Conservation (phyloP, 2,888 invertebrate genomes). For the Archips crataeganus region DNA sequence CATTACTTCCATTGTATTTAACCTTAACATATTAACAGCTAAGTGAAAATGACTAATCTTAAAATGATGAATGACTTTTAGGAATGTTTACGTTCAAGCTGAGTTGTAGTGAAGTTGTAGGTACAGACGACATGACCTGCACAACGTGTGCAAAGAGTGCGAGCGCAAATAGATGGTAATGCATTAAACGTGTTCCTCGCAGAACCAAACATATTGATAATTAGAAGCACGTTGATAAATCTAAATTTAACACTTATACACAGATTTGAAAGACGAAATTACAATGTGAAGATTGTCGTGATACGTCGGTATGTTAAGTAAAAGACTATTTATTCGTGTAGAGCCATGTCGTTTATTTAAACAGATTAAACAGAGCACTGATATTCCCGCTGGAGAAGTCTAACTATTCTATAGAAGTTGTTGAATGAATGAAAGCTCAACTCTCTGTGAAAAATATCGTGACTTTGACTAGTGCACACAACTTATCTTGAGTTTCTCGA, state of each 20-base stretch:
- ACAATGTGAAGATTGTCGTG: conserved; percentile 13
- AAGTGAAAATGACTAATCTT: conserved; percentile 40
- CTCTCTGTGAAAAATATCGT: neutral
- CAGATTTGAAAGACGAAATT: conserved; percentile 16
- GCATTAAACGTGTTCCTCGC: conserved; percentile 53
- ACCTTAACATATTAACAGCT: conserved; percentile 35
- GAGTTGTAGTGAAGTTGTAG: conserved; percentile 33
- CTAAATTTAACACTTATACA: conserved; percentile 24
- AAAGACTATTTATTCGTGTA: conserved; percentile 51
- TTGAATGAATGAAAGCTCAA: conserved; percentile 14
- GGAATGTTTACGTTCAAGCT: conserved; percentile 35
- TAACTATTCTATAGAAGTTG: conserved; percentile 6
- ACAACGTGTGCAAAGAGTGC: conserved; percentile 51
- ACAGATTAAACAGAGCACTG: conserved; percentile 47
- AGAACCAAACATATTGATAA: conserved; percentile 26
- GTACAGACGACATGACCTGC: conserved; percentile 49
- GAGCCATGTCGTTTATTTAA: conserved; percentile 58
- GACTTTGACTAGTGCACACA: neutral
- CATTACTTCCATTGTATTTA: conserved; percentile 32
- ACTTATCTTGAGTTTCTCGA: conserved; percentile 19
- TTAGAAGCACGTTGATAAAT: conserved; percentile 1
- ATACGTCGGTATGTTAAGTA: conserved; percentile 42
- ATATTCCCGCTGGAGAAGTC: conserved; percentile 6
- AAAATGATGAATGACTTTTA: conserved; percentile 36
- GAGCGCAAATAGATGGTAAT: conserved; percentile 56